A percentile compares a stretch with the other conserved stretches of the same genome.
Evolutionary conservation across 2,888 invertebrate genomes (phyloP).

Genomic region (Xylota sylvarum): DNA sequence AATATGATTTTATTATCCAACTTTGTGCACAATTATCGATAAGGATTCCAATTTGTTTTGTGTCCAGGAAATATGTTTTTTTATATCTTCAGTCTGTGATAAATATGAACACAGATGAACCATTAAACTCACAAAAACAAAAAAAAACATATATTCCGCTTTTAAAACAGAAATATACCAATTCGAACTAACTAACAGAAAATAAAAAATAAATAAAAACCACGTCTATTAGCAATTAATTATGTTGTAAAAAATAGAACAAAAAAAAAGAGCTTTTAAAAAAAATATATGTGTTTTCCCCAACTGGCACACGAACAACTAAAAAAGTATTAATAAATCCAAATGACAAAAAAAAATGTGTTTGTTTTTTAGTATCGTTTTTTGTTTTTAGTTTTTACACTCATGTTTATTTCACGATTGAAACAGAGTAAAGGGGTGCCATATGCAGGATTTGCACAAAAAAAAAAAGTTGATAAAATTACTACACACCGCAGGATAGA

Average conservation of each 20-base stretch:
- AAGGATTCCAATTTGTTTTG: no score
- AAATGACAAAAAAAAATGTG: not conserved
- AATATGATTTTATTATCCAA: no score
- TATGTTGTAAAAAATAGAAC: slow-evolving; percentile 29
- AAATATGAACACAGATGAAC: slow-evolving; percentile 20
- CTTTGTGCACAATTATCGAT: no score
- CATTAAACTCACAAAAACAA: no score
- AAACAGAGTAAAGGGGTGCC: not conserved
- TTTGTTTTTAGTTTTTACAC: not conserved
- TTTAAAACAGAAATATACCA: slow-evolving; percentile 16
- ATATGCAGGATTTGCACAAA: not conserved
- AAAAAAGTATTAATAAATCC: slow-evolving; percentile 1
- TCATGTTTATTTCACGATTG: not conserved
- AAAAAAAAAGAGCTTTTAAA: slow-evolving; percentile 5
- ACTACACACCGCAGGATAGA: not conserved
- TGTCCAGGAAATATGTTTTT: no score
- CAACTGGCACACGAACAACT: slow-evolving; percentile 7
- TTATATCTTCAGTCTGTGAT: not conserved
- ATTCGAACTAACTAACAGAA: not conserved
- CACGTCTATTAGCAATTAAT: slow-evolving; percentile 30
- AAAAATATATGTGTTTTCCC: slow-evolving; percentile 15
- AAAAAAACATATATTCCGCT: not conserved
- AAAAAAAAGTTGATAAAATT: not conserved
- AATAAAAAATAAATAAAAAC: not conserved
- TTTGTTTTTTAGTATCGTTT: not conserved